A percentile compares a stretch with the other conserved stretches of the same genome.
Conservation (phyloP, 2,888 invertebrate genomes). For the Anthoptus insignis region DNA sequence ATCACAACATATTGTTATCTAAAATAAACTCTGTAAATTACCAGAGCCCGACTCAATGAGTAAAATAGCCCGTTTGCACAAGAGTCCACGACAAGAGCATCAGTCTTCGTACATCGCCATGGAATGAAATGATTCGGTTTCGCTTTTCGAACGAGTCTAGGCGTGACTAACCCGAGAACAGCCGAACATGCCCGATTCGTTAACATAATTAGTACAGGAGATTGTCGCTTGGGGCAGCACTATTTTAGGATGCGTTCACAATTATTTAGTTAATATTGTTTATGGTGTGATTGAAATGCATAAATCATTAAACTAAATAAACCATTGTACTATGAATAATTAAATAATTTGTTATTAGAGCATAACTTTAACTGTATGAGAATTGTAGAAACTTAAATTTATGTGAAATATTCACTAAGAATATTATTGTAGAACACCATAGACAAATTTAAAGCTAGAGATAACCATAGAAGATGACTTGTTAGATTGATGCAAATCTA, state of each 20-base stretch:
- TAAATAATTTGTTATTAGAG: too few relatives aligned
- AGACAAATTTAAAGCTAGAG: background rate
- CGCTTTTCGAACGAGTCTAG: constrained; percentile 86
- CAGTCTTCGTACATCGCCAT: constrained; percentile 84
- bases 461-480: too few relatives aligned
- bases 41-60: constrained; percentile 74
- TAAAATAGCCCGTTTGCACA: constrained; percentile 80
- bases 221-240: constrained; percentile 66
- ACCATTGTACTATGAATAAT: too few relatives aligned
- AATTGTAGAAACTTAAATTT: too few relatives aligned
- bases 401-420: too few relatives aligned
- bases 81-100: constrained; percentile 83
- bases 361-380: too few relatives aligned
- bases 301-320: too few relatives aligned
- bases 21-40: constrained; percentile 72
- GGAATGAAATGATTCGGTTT: constrained; percentile 80
- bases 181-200: constrained; percentile 71
- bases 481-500: too few relatives aligned
- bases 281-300: too few relatives aligned
- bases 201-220: constrained; percentile 43
- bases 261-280: too few relatives aligned
- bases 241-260: constrained; percentile 57
- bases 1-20: constrained; percentile 80
- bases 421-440: background rate
- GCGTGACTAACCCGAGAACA: constrained; percentile 82